A percentile compares a stretch with the other conserved stretches of the same genome.
phyloP scores from a whole-genome alignment of 2,113 vertebrate species.

The Gracilinanus agilis region DNA sequence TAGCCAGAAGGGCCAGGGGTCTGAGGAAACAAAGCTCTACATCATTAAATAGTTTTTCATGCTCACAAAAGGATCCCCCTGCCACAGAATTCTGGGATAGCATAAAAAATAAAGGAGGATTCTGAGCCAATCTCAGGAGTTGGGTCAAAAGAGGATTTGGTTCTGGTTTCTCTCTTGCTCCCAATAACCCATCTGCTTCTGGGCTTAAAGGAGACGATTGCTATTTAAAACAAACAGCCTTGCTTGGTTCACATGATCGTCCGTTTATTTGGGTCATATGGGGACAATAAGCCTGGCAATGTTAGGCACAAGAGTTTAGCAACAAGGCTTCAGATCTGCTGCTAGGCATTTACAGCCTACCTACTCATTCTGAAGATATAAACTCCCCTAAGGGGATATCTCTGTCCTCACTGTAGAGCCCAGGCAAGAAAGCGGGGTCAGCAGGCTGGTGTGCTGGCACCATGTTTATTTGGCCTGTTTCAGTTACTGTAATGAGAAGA shows the following conservation, averaged over 20 bases:
- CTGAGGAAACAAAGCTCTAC: neutral
- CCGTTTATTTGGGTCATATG: conserved; percentile 79
- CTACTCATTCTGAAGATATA: neutral
- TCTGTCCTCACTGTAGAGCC: neutral
- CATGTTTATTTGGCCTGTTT: neutral
- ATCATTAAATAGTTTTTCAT: conserved; percentile 7
- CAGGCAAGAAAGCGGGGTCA: neutral
- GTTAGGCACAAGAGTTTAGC: conserved; percentile 70
- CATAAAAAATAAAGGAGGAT: neutral
- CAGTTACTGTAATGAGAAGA: conserved; percentile 34
- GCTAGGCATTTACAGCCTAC: neutral
- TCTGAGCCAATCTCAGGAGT: conserved; percentile 44
- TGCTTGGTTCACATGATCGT: conserved; percentile 73
- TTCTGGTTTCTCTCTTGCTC: conserved; percentile 42
- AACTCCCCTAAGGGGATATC: neutral
- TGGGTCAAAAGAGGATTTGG: conserved; percentile 42
- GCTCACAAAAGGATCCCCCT: neutral
- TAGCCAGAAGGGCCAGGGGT: neutral
- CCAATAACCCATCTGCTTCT: conserved; percentile 72
- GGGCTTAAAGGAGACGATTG: conserved; percentile 74
- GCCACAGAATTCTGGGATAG: neutral
- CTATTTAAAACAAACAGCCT: conserved; percentile 80
- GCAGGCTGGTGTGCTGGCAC: neutral
- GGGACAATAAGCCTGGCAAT: conserved; percentile 73
- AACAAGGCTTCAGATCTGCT: conserved; percentile 35